phyloP scores from a whole-genome alignment of 2,113 vertebrate species.

The Atrichornis clamosus region DNA sequence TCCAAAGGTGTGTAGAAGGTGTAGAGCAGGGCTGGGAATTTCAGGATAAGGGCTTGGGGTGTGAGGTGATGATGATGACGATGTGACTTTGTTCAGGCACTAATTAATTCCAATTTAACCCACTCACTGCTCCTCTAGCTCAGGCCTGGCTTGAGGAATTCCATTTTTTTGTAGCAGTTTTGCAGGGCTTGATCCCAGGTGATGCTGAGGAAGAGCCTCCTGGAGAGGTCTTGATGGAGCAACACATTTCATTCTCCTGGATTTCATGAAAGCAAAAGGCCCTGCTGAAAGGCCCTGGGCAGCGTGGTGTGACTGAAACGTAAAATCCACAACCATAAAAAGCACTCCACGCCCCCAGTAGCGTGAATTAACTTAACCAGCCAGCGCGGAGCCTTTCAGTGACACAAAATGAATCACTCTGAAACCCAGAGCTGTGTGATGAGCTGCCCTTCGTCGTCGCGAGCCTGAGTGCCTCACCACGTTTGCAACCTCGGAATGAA shows the following conservation, averaged over 20 bases:
- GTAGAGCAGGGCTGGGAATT: neutral
- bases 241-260: neutral
- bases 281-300: neutral
- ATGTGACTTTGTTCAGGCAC: neutral
- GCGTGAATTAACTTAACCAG: neutral
- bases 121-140: neutral
- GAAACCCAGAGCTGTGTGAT: neutral
- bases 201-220: neutral
- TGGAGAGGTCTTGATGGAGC: neutral
- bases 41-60: neutral
- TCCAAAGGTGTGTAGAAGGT: neutral
- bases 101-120: neutral
- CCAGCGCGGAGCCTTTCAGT: neutral
- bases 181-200: neutral
- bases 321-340: neutral
- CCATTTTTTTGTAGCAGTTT: neutral
- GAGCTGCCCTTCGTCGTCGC: conserved; percentile 9
- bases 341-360: neutral
- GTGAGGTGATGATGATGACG: neutral
- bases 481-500: neutral
- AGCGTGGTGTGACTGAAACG: neutral
- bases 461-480: neutral
- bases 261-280: neutral
- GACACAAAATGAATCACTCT: neutral
- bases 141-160: neutral